phyloP scores from a whole-genome alignment of 2,888 invertebrate genomes.

The Ypsolopha scabrella region DNA sequence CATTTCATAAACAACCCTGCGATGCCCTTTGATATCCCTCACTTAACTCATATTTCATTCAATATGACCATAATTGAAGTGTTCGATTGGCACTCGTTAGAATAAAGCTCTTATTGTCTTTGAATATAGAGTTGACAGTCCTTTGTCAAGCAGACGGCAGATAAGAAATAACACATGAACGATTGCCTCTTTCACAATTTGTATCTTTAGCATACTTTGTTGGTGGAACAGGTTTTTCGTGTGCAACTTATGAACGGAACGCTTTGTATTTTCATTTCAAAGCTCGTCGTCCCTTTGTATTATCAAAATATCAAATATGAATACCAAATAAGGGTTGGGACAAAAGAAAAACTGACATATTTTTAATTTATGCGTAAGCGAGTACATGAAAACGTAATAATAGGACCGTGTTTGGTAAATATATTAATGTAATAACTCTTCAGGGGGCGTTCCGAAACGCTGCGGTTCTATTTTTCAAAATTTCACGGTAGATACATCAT shows the following conservation, averaged over 20 bases:
- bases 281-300: slow-evolving; percentile 60
- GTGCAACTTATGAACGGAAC: slow-evolving; percentile 37
- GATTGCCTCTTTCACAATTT: slow-evolving; percentile 69
- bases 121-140: slow-evolving; percentile 43
- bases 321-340: slow-evolving; percentile 69
- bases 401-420: slow-evolving; percentile 67
- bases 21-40: slow-evolving; percentile 68
- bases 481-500: slow-evolving; percentile 66
- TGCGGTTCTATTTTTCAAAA: slow-evolving; percentile 55
- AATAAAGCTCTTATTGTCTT: slow-evolving; percentile 42
- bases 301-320: slow-evolving; percentile 68
- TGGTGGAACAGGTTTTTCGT: slow-evolving; percentile 63
- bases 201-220: slow-evolving; percentile 63
- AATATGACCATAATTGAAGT: slow-evolving; percentile 67
- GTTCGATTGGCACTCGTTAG: slow-evolving; percentile 34
- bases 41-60: slow-evolving; percentile 69
- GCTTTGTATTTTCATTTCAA: slow-evolving; percentile 56
- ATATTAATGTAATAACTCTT: slow-evolving; percentile 64
- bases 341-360: slow-evolving; percentile 66
- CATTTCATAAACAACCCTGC: slow-evolving; percentile 59
- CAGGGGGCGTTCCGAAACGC: slow-evolving; percentile 44
- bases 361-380: slow-evolving; percentile 66
- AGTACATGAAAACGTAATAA: slow-evolving; percentile 70
- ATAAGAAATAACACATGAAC: slow-evolving; percentile 54
- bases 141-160: slow-evolving; percentile 26